Evolutionary conservation across 1,140 invertebrate species (phyloP).

Genomic region (Orchesella cincta): DNA sequence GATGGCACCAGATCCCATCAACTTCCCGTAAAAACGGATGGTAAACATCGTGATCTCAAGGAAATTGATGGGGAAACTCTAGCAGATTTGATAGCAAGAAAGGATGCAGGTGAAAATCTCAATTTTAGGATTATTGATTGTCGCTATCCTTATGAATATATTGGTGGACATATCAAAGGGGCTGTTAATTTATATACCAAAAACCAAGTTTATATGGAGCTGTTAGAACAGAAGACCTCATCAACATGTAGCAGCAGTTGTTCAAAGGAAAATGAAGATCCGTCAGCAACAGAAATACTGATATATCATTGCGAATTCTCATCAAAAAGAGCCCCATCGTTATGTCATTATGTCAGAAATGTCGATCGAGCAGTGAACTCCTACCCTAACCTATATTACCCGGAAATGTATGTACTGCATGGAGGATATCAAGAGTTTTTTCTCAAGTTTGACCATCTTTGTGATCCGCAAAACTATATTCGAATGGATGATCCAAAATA

Average conservation of each 20-base stretch:
- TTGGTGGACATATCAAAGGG: slow-evolving; percentile 88
- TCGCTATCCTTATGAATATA: slow-evolving; percentile 94
- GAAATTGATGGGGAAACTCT: slow-evolving; percentile 77
- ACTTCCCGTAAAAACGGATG: slow-evolving; percentile 71
- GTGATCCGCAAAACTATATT: slow-evolving; percentile 73
- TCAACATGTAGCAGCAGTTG: slow-evolving; percentile 36
- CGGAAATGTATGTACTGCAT: slow-evolving; percentile 91
- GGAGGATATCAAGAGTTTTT: slow-evolving; percentile 94
- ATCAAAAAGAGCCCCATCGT: slow-evolving; percentile 85
- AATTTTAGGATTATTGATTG: slow-evolving; percentile 65
- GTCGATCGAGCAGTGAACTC: slow-evolving; percentile 76
- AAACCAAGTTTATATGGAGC: slow-evolving; percentile 68
- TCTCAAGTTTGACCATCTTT: slow-evolving; percentile 68
- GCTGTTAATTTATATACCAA: slow-evolving; percentile 82
- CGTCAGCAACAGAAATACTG: slow-evolving; percentile 73
- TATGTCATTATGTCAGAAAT: slow-evolving; percentile 79
- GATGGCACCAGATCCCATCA: slow-evolving; percentile 76
- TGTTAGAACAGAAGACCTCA: slow-evolving; percentile 57
- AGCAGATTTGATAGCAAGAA: slow-evolving; percentile 62
- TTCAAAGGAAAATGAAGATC: slow-evolving; percentile 50
- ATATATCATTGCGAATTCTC: slow-evolving; percentile 99
- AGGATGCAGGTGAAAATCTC: slow-evolving; percentile 55
- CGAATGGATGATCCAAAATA: slow-evolving; percentile 78
- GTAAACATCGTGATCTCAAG: slow-evolving; percentile 83
- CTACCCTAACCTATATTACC: slow-evolving; percentile 88